Evolutionary conservation across 1,140 invertebrate species (phyloP), one percentile per base, ranked within the genome.

Genomic region (Drosophila obscura): DNA sequence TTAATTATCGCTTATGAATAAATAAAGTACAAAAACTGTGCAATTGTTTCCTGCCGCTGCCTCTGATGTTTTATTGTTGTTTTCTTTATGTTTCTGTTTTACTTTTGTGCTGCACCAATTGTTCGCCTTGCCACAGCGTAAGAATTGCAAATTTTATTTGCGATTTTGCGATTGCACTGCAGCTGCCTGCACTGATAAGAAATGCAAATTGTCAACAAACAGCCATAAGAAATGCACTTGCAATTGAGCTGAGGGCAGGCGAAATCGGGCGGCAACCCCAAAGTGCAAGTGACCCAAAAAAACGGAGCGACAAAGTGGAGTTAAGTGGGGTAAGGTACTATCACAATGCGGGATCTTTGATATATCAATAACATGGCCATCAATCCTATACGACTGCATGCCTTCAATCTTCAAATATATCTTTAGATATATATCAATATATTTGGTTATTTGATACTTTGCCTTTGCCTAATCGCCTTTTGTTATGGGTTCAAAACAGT

Each of bases 1-100:
- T 81, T 77, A 85, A 84, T 84, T 85, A 84, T 80, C 63, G 77
- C 56, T 57, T 56, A 58, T 65, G 56, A 53, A 69, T 77, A 76
- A 72, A 65, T 62, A 65, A 75, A 75, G 48, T 62, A 75, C 49
- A 59, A 67, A 67, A 55, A 45, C 4, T 49, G 56, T 43, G 43
- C 58, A 65, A 73, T 68, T 77, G 71, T 65, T 75, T 82, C 63
- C 63, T 68, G 77, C 63, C 62, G 61, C 62, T 56, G 55, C 58
- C 66, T 58, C 58, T 52, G 46, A 57, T 44, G 41, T 31, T 31
- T 31, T 51, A 44, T 22, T 44, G 24, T 8, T 56, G 16, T 13
- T 48, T 2, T 9, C 15, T 48, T 7, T 44, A 15, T 28, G 15
- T 62, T 43, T 48, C 26, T 11, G 48, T 24, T 28, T 79, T 59